Percentiles rank a stretch among this genome's conserved stretches.
Conservation (phyloP, 2,113 vertebrate genomes). For the Pituophis catenifer region DNA sequence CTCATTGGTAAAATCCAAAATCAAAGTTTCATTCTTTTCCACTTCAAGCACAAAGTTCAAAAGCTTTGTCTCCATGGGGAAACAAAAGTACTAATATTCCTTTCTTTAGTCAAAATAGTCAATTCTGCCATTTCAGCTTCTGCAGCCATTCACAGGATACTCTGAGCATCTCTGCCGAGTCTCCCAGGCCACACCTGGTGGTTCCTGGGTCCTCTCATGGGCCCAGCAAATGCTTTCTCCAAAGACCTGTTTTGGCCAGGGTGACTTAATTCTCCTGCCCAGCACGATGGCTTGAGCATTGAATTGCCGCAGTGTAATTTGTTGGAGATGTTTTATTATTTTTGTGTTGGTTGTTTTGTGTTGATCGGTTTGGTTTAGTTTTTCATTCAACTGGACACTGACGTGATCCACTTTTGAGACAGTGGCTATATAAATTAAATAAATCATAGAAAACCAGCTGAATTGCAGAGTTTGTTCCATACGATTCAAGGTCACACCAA, state of each 20-base stretch:
- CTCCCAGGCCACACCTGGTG: not conserved
- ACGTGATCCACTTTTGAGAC: not conserved
- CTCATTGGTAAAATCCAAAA: too few relatives aligned
- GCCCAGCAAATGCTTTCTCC: not conserved
- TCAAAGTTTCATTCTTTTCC: too few relatives aligned
- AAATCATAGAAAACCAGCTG: not conserved
- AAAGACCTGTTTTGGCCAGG: not conserved
- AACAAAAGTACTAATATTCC: too few relatives aligned
- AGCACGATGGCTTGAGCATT: not conserved
- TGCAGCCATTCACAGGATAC: too few relatives aligned
- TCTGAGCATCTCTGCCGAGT: not conserved
- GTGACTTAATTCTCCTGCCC: not conserved
- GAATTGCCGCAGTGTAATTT: not conserved
- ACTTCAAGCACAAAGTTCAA: too few relatives aligned
- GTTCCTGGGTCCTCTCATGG: not conserved
- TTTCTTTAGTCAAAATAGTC: too few relatives aligned
- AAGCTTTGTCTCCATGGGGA: too few relatives aligned
- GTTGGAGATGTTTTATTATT: too few relatives aligned
- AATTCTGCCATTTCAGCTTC: too few relatives aligned
- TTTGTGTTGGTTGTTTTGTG: not conserved
- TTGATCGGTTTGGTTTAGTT: not conserved
- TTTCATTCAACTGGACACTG: not conserved
- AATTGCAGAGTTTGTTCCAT: not conserved
- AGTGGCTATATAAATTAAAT: not conserved
- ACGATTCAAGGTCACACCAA: not conserved